A percentile compares a stretch with the other conserved stretches of the same genome.
phyloP scores from a whole-genome alignment of 2,797 vertebrate species.

The Tragelaphus oryx region DNA sequence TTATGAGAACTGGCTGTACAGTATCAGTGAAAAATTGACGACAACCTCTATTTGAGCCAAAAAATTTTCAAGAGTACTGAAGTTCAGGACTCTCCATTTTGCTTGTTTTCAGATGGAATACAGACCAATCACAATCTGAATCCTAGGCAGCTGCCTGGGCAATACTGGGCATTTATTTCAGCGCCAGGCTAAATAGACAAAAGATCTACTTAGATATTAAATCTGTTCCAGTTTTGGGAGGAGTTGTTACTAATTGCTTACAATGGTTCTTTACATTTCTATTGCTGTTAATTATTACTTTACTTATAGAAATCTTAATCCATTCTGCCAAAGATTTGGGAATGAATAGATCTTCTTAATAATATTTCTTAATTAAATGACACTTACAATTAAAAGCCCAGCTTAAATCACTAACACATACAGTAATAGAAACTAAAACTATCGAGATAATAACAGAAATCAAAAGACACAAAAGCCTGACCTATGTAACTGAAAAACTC shows the following conservation, averaged over 20 bases:
- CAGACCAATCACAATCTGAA: background rate
- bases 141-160: background rate
- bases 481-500: background rate
- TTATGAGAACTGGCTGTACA: background rate
- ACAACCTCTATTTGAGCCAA: background rate
- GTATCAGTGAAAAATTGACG: background rate
- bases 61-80: background rate
- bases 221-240: background rate
- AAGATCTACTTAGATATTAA: background rate
- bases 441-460: background rate
- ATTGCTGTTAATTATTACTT: background rate
- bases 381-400: background rate
- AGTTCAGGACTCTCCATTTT: background rate
- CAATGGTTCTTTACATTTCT: background rate
- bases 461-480: background rate
- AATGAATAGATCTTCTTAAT: background rate
- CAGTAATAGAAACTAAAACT: background rate
- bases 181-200: background rate
- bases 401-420: background rate
- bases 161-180: background rate
- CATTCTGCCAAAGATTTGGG: background rate
- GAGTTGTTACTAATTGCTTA: background rate
- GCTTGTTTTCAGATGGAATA: background rate
- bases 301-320: background rate
- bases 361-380: constrained; percentile 1